Conservation (phyloP, 2,113 vertebrate species). For the Crotophaga sulcirostris region DNA sequence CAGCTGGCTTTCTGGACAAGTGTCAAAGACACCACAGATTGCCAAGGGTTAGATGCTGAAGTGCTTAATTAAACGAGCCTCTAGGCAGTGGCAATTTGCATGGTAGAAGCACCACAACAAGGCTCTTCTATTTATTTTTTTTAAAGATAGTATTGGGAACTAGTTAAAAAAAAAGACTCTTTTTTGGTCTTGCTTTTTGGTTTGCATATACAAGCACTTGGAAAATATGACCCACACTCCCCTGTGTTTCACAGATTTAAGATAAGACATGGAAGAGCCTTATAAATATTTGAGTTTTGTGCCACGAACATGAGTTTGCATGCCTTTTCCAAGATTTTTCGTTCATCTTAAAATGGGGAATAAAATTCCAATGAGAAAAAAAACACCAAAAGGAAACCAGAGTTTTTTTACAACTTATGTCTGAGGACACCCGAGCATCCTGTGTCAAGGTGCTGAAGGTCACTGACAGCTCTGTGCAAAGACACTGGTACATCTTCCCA, state of each 20-base stretch:
- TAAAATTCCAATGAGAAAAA: not conserved
- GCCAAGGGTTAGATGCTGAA: constrained; percentile 1
- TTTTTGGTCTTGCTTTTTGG: not conserved
- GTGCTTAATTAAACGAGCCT: constrained; percentile 44
- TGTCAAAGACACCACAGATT: not conserved
- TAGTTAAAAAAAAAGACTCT: not conserved
- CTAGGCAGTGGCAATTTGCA: not conserved
- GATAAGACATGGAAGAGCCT: not conserved
- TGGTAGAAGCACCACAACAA: not conserved
- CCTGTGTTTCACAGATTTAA: not conserved
- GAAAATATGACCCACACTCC: not conserved
- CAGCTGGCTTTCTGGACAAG: constrained; percentile 24
- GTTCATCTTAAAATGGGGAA: not conserved
- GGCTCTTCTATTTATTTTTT: not conserved
- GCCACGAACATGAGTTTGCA: not conserved
- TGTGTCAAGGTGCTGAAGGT: rapidly evolving
- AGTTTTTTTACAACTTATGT: not conserved
- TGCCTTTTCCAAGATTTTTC: not conserved
- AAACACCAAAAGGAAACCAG: not conserved
- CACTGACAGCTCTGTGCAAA: rapidly evolving
- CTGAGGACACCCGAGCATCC: not conserved
- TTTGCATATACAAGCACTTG: not conserved
- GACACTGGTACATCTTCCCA: not conserved
- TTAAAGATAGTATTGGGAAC: not conserved
- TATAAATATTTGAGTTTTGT: not conserved